Percentiles rank a stretch among this genome's conserved stretches.
Evolutionary conservation across 2,888 invertebrate species (phyloP).

Genomic region (Cremastinae sp.): DNA sequence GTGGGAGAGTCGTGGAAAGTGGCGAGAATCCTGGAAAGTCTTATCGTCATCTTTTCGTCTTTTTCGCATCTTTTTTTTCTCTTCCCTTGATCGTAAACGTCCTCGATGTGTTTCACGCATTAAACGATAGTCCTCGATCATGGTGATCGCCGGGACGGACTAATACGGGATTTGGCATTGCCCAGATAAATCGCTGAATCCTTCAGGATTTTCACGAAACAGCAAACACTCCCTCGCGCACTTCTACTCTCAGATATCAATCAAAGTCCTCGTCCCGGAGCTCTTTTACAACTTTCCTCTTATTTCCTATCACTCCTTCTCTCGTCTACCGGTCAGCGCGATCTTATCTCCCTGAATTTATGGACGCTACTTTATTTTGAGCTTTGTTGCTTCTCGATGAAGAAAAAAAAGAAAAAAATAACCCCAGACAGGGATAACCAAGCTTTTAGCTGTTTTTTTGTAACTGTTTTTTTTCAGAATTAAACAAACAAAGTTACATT

Average conservation of each 20-base stretch:
- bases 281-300: slow-evolving; percentile 40
- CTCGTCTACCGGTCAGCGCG: slow-evolving; percentile 42
- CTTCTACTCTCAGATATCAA: slow-evolving; percentile 50
- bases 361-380: slow-evolving; percentile 31
- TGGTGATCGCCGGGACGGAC: slow-evolving; percentile 43
- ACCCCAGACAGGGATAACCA: neutral
- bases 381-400: neutral
- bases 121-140: slow-evolving; percentile 52
- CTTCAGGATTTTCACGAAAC: slow-evolving; percentile 54
- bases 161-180: slow-evolving; percentile 55
- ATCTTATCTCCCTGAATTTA: slow-evolving; percentile 56
- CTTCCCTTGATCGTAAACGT: slow-evolving; percentile 49
- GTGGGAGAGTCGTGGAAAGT: no score
- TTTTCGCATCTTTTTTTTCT: neutral
- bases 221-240: slow-evolving; percentile 19
- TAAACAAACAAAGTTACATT: no score
- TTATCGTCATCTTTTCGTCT: slow-evolving; percentile 49
- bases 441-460: neutral
- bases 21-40: slow-evolving; percentile 34
- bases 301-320: slow-evolving; percentile 7
- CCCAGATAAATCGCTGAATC: slow-evolving; percentile 45
- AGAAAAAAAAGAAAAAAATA: slow-evolving; percentile 14
- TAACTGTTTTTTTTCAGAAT: no score
- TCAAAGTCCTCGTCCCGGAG: slow-evolving; percentile 40
- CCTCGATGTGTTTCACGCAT: slow-evolving; percentile 31